A percentile compares a stretch with the other conserved stretches of the same genome.
phyloP scores from a whole-genome alignment of 2,113 vertebrate genomes.

The Corythaixoides concolor region DNA sequence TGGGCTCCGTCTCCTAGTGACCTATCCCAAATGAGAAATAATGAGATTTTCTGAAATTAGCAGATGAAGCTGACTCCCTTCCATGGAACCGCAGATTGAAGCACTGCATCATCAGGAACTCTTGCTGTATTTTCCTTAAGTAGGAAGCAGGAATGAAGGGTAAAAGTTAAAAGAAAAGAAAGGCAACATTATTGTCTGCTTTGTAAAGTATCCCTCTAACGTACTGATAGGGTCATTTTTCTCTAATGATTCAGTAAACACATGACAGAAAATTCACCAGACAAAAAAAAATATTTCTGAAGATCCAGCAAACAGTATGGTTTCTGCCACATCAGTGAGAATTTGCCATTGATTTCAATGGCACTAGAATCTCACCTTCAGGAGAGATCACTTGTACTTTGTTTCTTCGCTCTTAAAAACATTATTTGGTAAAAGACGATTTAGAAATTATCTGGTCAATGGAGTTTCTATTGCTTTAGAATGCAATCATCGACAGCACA shows the following conservation, averaged over 20 bases:
- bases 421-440: background rate
- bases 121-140: background rate
- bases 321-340: background rate
- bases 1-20: background rate
- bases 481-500: rapidly evolving
- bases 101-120: background rate
- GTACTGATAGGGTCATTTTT: background rate
- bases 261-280: background rate
- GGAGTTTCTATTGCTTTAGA: background rate
- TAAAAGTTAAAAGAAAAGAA: background rate
- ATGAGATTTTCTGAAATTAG: constrained; percentile 2
- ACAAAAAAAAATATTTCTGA: background rate
- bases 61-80: background rate
- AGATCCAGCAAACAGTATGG: background rate
- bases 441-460: background rate
- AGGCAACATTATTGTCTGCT: background rate
- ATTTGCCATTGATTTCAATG: background rate
- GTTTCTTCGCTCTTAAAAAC: background rate
- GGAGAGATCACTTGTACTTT: background rate
- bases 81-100: background rate
- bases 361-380: background rate
- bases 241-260: background rate
- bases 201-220: background rate
- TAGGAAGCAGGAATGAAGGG: background rate
- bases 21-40: constrained; percentile 13